These are phyloP conservation scores for Leptopilina boulardi DNA, from an alignment of 1,140 invertebrate genomes.

Conservation along the genomic window DNA sequence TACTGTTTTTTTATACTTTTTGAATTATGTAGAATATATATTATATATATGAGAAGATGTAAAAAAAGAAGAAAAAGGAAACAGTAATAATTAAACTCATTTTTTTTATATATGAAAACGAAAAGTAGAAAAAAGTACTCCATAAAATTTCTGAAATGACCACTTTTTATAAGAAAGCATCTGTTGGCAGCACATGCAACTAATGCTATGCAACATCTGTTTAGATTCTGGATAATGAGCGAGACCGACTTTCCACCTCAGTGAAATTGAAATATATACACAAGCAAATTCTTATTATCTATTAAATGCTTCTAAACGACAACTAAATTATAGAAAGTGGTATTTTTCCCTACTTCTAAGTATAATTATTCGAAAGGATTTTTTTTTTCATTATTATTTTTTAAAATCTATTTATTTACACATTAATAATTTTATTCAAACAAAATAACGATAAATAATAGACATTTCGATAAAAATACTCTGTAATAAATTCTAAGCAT, in stretches of 20 bases:
- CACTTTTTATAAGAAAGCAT: constrained; percentile 11
- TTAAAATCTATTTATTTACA: too few relatives aligned
- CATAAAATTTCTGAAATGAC: background rate
- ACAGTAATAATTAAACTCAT: background rate
- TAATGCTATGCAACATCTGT: constrained; percentile 25
- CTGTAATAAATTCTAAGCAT: too few relatives aligned
- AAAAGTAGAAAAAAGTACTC: constrained; percentile 1
- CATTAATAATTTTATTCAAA: too few relatives aligned
- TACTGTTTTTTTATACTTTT: too few relatives aligned
- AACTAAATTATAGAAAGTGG: constrained; percentile 16
- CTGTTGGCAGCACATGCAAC: constrained; percentile 16
- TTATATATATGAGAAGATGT: too few relatives aligned
- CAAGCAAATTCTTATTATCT: constrained; percentile 4
- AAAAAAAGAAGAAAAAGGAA: background rate
- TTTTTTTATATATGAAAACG: constrained; percentile 25
- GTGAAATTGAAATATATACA: constrained; percentile 22
- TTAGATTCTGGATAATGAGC: constrained; percentile 27
- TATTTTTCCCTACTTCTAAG: background rate
- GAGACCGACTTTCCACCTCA: constrained; percentile 13
- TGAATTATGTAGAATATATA: too few relatives aligned
- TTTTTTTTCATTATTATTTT: background rate
- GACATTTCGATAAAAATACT: too few relatives aligned
- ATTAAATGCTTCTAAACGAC: constrained; percentile 15
- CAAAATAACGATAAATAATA: too few relatives aligned
- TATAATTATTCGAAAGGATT: background rate